Evolutionary conservation across 2,888 invertebrate species (phyloP).

Genomic region (Sinhomidia bicolor): DNA sequence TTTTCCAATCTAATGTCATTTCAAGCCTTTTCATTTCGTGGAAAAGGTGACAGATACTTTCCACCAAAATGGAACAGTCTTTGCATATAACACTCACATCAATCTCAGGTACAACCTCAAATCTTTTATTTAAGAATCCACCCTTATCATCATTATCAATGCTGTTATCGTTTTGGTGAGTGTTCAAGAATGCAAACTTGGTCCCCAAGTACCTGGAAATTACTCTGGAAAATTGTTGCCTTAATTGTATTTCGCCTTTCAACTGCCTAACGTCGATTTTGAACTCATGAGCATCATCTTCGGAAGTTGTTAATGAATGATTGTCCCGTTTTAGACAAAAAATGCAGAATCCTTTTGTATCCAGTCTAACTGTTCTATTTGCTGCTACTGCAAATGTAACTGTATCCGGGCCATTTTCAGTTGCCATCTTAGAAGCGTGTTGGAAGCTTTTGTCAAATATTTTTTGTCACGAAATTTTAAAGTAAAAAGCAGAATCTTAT

Average conservation of each 20-base stretch:
- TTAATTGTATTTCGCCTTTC: neutral
- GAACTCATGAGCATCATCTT: neutral
- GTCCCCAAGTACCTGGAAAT: neutral
- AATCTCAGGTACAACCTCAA: neutral
- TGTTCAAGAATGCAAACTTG: neutral
- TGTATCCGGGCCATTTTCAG: too few relatives aligned
- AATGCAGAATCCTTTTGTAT: constrained; percentile 29
- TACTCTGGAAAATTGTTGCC: neutral
- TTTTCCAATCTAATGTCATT: constrained; percentile 22
- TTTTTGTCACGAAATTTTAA: too few relatives aligned
- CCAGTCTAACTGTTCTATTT: neutral
- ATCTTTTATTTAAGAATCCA: neutral
- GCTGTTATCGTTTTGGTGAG: neutral
- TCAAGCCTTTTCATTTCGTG: constrained; percentile 23
- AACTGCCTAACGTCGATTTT: neutral
- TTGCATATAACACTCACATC: constrained; percentile 7
- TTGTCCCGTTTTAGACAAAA: constrained; percentile 32
- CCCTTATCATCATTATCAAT: neutral
- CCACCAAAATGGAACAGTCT: constrained; percentile 4
- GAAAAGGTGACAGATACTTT: neutral
- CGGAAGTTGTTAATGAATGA: neutral
- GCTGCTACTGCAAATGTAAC: too few relatives aligned
- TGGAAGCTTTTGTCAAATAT: too few relatives aligned
- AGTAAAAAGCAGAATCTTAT: too few relatives aligned
- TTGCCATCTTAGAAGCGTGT: too few relatives aligned